Conservation (phyloP, 2,113 vertebrate species). For the Hydrochoerus hydrochaeris region DNA sequence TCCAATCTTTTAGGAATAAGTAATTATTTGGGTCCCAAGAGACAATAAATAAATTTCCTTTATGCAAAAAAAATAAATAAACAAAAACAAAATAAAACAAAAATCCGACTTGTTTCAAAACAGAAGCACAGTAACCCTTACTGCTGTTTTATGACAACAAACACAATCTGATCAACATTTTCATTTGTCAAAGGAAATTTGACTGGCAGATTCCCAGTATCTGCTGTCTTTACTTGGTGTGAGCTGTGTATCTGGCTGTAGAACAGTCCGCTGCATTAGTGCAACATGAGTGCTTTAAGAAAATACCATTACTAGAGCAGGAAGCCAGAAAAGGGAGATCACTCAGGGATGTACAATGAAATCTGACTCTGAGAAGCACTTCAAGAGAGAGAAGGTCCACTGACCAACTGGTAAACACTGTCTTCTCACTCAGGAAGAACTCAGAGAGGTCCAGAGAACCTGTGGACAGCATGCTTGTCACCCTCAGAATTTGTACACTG, state of each 20-base stretch:
- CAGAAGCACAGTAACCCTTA: not conserved
- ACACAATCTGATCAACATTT: not conserved
- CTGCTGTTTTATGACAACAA: not conserved
- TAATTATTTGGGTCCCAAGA: not conserved
- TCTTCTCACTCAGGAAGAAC: not conserved
- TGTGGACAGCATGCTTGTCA: not conserved
- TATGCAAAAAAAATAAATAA: not conserved
- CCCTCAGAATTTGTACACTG: not conserved
- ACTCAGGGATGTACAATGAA: not conserved
- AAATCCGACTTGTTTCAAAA: not conserved
- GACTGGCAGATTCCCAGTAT: not conserved
- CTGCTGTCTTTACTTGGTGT: not conserved
- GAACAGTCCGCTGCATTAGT: not conserved
- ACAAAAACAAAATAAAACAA: not conserved
- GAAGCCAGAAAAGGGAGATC: not conserved
- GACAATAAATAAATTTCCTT: not conserved
- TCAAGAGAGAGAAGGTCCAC: not conserved
- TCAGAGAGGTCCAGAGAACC: not conserved
- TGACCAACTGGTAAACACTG: not conserved
- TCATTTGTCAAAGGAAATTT: not conserved
- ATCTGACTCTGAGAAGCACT: not conserved
- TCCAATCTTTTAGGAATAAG: not conserved
- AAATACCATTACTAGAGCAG: not conserved
- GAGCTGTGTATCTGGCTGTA: not conserved
- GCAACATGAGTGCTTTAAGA: not conserved